Evolutionary conservation across 2,888 invertebrate species (phyloP).

Genomic region (Orthosia cruda): DNA sequence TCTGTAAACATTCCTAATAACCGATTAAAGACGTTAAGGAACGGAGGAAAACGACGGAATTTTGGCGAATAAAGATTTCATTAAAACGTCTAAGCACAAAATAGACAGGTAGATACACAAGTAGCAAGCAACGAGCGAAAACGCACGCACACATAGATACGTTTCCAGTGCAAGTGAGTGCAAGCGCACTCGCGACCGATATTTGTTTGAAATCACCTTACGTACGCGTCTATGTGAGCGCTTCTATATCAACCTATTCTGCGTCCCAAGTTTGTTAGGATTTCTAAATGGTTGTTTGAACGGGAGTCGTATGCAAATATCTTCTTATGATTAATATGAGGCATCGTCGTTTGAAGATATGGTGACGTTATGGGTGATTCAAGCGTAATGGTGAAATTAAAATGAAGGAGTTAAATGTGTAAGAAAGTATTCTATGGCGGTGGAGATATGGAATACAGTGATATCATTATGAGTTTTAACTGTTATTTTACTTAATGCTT

Average conservation of each 20-base stretch:
- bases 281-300: conserved; percentile 57
- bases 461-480: conserved; percentile 14
- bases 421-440: not conserved
- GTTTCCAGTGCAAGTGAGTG: not conserved
- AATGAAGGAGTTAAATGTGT: conserved; percentile 23
- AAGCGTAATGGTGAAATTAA: conserved; percentile 40
- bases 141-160: not conserved
- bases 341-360: conserved; percentile 47
- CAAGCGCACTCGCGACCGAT: not conserved
- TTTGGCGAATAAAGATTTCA: conserved; percentile 53
- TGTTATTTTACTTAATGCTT: conserved; percentile 2
- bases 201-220: not conserved
- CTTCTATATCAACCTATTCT: not conserved
- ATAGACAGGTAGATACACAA: not conserved
- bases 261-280: conserved; percentile 36
- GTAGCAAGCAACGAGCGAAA: not conserved
- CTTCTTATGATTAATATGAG: conserved; percentile 58
- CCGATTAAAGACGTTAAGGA: conserved; percentile 52
- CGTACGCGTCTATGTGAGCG: not conserved
- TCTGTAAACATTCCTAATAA: conserved; percentile 62
- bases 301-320: conserved; percentile 58
- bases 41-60: conserved; percentile 28
- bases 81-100: conserved; percentile 35
- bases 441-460: conserved; percentile 16
- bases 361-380: conserved; percentile 49